A percentile compares a stretch with the other conserved stretches of the same genome.
These are phyloP conservation scores for Phlogophora meticulosa DNA, from an alignment of 2,888 invertebrate species.

Conservation along the genomic window DNA sequence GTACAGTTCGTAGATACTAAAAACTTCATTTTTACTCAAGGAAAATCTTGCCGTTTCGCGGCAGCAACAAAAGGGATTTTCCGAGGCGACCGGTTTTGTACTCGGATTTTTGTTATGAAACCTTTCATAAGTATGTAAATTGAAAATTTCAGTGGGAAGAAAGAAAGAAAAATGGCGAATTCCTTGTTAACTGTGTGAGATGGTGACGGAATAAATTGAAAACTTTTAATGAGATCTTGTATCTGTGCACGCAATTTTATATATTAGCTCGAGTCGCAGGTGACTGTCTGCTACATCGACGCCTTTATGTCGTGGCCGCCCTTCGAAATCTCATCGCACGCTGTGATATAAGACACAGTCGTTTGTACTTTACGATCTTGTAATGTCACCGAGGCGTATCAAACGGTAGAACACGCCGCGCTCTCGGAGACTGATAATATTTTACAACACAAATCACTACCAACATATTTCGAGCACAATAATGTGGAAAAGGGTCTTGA, in stretches of 20 bases:
- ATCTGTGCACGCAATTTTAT: slow-evolving; percentile 75
- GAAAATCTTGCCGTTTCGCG: slow-evolving; percentile 64
- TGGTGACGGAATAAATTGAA: slow-evolving; percentile 68
- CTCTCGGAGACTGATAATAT: slow-evolving; percentile 59
- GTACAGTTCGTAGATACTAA: slow-evolving; percentile 23
- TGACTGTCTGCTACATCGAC: slow-evolving; percentile 74
- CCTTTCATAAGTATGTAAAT: slow-evolving; percentile 83
- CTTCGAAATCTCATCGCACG: slow-evolving; percentile 79
- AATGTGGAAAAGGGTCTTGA: slow-evolving; percentile 40
- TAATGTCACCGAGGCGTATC: slow-evolving; percentile 73
- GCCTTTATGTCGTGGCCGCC: slow-evolving; percentile 78
- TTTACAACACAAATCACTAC: slow-evolving; percentile 59
- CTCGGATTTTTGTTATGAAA: slow-evolving; percentile 77
- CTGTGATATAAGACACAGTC: slow-evolving; percentile 72
- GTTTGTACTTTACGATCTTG: slow-evolving; percentile 82
- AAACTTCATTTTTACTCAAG: slow-evolving; percentile 65
- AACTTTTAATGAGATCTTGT: slow-evolving; percentile 78
- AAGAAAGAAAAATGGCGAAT: slow-evolving; percentile 74
- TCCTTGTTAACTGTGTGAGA: slow-evolving; percentile 73
- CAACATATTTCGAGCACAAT: slow-evolving; percentile 36
- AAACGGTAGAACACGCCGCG: slow-evolving; percentile 53
- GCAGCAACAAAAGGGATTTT: slow-evolving; percentile 72
- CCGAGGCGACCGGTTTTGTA: slow-evolving; percentile 73
- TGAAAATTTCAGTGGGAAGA: slow-evolving; percentile 76
- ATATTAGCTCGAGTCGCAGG: slow-evolving; percentile 75